Evolutionary conservation across 2,888 invertebrate species (phyloP).

Genomic region (Plemyria rubiginata): DNA sequence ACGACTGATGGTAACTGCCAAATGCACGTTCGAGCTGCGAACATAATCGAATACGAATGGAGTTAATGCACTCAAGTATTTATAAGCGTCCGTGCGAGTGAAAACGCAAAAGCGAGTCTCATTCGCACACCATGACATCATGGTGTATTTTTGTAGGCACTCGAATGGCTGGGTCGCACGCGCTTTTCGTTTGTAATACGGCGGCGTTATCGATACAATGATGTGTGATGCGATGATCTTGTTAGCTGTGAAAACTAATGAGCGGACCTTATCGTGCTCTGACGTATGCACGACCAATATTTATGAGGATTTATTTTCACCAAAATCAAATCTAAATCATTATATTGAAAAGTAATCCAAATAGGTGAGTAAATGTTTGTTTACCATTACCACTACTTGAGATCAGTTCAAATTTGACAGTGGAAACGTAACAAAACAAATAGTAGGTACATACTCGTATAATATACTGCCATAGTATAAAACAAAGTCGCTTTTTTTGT

Average conservation of each 20-base stretch:
- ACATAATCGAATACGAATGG: conserved; percentile 64
- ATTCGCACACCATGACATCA: conserved; percentile 81
- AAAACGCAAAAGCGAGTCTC: conserved; percentile 54
- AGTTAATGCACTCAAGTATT: conserved; percentile 76
- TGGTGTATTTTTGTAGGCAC: conserved; percentile 80
- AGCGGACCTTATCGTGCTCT: conserved; percentile 24
- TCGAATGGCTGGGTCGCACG: conserved; percentile 68
- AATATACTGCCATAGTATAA: too few relatives aligned
- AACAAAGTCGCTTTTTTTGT: too few relatives aligned
- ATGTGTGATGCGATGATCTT: conserved; percentile 52
- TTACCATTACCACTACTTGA: background rate
- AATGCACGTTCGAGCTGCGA: conserved; percentile 50
- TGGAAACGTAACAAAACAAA: background rate
- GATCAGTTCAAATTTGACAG: background rate
- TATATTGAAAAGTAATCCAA: background rate
- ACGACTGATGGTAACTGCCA: conserved; percentile 43
- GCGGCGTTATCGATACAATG: conserved; percentile 60
- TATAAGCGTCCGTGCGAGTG: conserved; percentile 65
- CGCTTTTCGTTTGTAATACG: conserved; percentile 70
- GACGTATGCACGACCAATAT: conserved; percentile 5
- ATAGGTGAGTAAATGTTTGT: too few relatives aligned
- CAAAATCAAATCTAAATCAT: background rate
- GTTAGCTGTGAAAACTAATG: conserved; percentile 35
- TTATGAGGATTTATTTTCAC: background rate
- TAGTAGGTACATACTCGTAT: background rate